Evolutionary conservation across 2,113 vertebrate species (phyloP), one percentile per base, ranked within the genome.

Genomic region (Scartelaos histophorus): DNA sequence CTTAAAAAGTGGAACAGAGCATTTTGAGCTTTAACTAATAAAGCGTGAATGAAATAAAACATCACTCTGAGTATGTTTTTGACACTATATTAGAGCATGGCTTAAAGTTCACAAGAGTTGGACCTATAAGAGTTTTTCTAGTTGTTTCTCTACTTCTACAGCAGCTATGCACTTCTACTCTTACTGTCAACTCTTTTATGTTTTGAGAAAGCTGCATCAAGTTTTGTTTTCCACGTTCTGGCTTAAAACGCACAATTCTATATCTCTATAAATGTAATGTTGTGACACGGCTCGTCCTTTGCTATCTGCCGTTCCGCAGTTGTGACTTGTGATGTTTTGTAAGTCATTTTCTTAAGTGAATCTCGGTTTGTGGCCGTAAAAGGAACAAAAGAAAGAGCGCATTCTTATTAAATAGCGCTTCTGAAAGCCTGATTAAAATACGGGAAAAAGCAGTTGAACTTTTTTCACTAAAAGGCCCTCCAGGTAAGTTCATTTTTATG

Each of bases 381-480:
- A 70, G 81, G 89, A 90, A 89, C 84, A 90, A 85, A 87, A 25
- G 78, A 68, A 38, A 83, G 47, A 70, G 51, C 16, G 29, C 10
- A 17, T 70, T 74, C 73, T 56, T 73, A 78, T 89, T 75, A 81
- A 58, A 76, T 82, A 82, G 60, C 0, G 62, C 13, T 25, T 58
- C 57, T 22, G 45, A 13, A 16, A 76, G 66, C 34, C 65, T 49
- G 13, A 67, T 74, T 73, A 71, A 85, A 71, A 79, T 43, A 77
- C 74, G 83, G 83, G 64, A 73, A 22, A 62, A 76, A 79, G 66
- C n/a, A 73, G 66, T 57, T 69, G 76, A 81, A 66, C 78, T 78
- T 74, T 43, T 75, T 77, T 15, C 66, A 58, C 57, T 79, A 53
- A 82, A 80, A 84, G 75, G 70, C 73, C 58, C 76, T 78, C 57